Evolutionary conservation across 2,113 vertebrate species (phyloP).

Genomic region (Cottus gobio): DNA sequence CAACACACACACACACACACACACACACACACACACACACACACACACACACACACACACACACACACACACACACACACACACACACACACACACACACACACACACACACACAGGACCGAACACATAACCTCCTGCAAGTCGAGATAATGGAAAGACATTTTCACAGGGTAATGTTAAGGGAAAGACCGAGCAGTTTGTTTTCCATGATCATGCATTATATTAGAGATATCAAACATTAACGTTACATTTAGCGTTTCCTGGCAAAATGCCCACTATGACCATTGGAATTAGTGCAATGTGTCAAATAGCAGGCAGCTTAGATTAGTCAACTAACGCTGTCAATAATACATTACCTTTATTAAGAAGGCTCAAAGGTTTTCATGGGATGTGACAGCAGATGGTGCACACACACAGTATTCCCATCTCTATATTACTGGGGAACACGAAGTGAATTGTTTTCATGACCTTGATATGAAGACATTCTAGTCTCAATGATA

Average conservation of each 20-base stretch:
- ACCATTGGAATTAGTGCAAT: slow-evolving; percentile 14
- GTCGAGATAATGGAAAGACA: not conserved
- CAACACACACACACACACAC: not conserved
- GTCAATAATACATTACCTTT: slow-evolving; percentile 12
- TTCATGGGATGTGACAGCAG: not conserved
- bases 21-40: not conserved
- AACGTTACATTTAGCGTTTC: slow-evolving; percentile 1
- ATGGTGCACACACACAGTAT: not conserved
- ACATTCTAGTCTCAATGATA: not conserved
- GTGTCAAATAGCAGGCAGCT: not conserved
- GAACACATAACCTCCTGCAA: not conserved
- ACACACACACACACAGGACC: not conserved
- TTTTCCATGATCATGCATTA: not conserved
- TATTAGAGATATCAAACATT: slow-evolving; percentile 9
- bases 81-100: no score
- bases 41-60: not conserved
- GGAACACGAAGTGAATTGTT: not conserved
- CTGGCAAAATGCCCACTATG: not conserved
- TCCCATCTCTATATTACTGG: not conserved
- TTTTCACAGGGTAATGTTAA: slow-evolving; percentile 1
- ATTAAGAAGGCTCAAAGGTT: slow-evolving; percentile 6
- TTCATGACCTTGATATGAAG: slow-evolving; percentile 4
- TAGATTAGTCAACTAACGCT: slow-evolving; percentile 7
- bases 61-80: not conserved
- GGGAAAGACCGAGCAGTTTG: not conserved